Evolutionary conservation across 2,113 vertebrate genomes (phyloP).

Genomic region (Laticauda laticaudata): DNA sequence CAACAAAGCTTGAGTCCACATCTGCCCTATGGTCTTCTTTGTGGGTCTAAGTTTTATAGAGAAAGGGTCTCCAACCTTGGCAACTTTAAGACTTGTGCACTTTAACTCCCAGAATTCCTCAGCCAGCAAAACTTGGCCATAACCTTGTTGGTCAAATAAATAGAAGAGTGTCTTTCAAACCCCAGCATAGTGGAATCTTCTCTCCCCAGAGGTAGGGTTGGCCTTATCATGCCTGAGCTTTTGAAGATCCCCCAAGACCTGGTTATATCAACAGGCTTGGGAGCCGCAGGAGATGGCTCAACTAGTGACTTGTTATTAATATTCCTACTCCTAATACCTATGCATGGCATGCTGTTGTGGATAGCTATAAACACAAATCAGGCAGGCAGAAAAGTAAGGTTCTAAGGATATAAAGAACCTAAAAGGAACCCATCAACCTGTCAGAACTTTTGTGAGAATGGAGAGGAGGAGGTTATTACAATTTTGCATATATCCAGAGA

Average conservation of each 20-base stretch:
- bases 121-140: too few species aligned
- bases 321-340: not conserved
- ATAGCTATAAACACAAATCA: not conserved
- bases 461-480: not conserved
- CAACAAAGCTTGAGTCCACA: not conserved
- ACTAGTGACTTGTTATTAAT: not conserved
- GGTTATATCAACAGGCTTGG: not conserved
- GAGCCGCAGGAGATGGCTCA: not conserved
- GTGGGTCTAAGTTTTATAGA: not conserved
- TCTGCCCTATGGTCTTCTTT: not conserved
- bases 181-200: not conserved
- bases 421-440: not conserved
- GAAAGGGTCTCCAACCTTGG: too few species aligned
- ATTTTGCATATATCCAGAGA: not conserved
- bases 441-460: not conserved
- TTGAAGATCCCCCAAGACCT: not conserved
- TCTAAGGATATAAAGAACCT: not conserved
- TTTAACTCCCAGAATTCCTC: too few species aligned
- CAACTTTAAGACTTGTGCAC: too few species aligned
- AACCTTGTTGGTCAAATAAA: not conserved
- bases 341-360: not conserved
- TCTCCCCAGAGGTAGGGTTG: not conserved
- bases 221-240: not conserved
- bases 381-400: not conserved
- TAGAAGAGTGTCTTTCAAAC: not conserved